These are phyloP conservation scores for Lethrus apterus DNA, from an alignment of 1,140 invertebrate genomes.

Conservation along the genomic window DNA sequence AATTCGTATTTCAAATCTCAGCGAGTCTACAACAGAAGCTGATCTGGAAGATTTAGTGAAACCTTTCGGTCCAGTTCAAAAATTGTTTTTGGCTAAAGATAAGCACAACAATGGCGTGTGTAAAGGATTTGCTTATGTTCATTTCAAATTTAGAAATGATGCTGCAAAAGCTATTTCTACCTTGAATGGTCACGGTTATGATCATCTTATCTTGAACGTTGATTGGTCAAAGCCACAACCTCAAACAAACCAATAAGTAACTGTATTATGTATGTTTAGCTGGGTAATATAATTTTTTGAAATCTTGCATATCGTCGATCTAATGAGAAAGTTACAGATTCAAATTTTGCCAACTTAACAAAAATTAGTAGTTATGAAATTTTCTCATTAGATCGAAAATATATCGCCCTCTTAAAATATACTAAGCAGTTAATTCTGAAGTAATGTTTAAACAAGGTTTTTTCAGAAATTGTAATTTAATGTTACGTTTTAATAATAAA, in stretches of 20 bases:
- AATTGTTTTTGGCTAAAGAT: constrained; percentile 86
- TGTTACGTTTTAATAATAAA: no score
- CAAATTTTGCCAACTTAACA: no score
- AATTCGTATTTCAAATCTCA: constrained; percentile 95
- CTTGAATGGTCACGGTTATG: constrained; percentile 93
- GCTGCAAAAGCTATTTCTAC: constrained; percentile 84
- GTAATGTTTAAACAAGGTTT: no score
- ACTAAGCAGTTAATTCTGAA: no score
- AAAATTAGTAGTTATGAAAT: no score
- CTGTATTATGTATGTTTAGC: no score
- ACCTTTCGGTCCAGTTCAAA: constrained; percentile 78
- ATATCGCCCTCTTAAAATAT: no score
- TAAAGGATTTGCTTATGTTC: constrained; percentile 95
- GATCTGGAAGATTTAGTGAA: constrained; percentile 95
- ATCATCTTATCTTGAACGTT: constrained; percentile 95
- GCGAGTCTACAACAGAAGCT: constrained; percentile 89
- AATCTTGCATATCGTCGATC: no score
- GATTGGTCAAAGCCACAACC: constrained; percentile 92
- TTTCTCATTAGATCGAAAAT: no score
- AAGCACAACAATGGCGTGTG: constrained; percentile 64
- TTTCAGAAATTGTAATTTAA: no score
- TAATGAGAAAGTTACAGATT: no score
- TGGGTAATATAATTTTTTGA: no score
- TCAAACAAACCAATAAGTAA: constrained; percentile 5
- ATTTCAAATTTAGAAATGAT: constrained; percentile 83